Evolutionary conservation across 1,140 invertebrate genomes (phyloP).

Genomic region (Neuroterus valhalla): DNA sequence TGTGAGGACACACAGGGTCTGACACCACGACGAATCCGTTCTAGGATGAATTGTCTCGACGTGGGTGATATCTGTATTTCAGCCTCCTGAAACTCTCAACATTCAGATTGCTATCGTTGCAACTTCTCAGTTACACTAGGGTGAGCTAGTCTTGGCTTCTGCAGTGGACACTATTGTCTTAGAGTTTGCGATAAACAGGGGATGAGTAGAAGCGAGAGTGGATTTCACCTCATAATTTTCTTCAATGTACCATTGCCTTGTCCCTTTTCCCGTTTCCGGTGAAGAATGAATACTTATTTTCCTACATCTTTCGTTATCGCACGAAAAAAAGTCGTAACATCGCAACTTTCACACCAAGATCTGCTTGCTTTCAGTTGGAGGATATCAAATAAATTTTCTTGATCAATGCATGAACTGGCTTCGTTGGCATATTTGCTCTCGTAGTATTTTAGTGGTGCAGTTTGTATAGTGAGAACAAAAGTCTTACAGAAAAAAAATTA

Average conservation of each 20-base stretch:
- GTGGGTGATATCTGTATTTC: constrained; percentile 28
- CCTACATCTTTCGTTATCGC: constrained; percentile 12
- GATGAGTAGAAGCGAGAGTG: constrained; percentile 15
- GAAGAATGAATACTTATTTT: constrained; percentile 14
- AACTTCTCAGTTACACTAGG: constrained; percentile 25
- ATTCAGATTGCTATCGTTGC: constrained; percentile 25
- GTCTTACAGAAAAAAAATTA: too few relatives aligned
- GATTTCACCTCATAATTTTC: constrained; percentile 24
- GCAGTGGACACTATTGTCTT: constrained; percentile 18
- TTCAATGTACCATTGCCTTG: constrained; percentile 18
- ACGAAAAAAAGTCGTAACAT: constrained; percentile 2
- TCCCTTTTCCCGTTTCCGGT: constrained; percentile 6
- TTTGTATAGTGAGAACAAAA: too few relatives aligned
- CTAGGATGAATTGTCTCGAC: constrained; percentile 18
- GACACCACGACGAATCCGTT: background rate
- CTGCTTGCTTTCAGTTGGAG: background rate
- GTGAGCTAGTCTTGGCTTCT: background rate
- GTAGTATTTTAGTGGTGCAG: background rate
- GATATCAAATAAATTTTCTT: background rate
- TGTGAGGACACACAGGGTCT: constrained; percentile 19
- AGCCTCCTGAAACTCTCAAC: constrained; percentile 1
- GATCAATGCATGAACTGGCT: background rate
- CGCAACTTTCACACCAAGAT: constrained; percentile 21
- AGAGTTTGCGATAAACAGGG: background rate
- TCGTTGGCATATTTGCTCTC: background rate